These are phyloP conservation scores for Onthophagus sagittarius DNA, from an alignment of 2,888 invertebrate species.

Conservation along the genomic window DNA sequence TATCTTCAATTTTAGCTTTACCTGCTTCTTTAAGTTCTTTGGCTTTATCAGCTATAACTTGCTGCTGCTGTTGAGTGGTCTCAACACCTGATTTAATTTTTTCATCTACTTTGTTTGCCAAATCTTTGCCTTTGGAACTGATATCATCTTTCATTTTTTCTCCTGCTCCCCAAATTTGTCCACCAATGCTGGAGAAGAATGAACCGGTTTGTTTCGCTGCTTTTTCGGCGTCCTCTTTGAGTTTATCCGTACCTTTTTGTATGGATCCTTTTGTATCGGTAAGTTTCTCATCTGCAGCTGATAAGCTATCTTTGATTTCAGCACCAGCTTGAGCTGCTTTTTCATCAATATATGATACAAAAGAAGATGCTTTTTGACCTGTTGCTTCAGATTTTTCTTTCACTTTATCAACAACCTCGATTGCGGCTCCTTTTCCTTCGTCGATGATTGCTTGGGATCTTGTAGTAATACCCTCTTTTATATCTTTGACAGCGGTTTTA, in stretches of 20 bases:
- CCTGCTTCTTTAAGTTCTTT: too few relatives aligned
- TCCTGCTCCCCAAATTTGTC: slow-evolving; percentile 18
- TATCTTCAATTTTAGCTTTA: slow-evolving; percentile 8
- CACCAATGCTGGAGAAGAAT: neutral
- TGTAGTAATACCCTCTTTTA: neutral
- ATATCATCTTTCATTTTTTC: slow-evolving; percentile 22
- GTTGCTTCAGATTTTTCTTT: neutral
- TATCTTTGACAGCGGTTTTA: neutral
- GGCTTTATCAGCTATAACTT: too few relatives aligned
- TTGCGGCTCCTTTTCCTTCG: neutral
- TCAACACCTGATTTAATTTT: neutral
- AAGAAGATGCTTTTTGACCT: neutral
- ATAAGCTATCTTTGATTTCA: slow-evolving; percentile 27
- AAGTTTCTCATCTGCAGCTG: slow-evolving; percentile 19
- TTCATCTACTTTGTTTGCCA: slow-evolving; percentile 17
- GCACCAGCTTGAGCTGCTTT: neutral
- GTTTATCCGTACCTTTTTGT: too few relatives aligned
- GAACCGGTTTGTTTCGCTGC: neutral
- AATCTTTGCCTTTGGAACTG: slow-evolving; percentile 11
- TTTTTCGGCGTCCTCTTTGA: neutral
- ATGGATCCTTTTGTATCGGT: slow-evolving; percentile 8
- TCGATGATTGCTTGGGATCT: neutral
- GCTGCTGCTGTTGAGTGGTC: too few relatives aligned
- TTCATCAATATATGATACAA: neutral
- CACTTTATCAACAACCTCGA: neutral